Conservation (phyloP, 2,888 invertebrate species). For the Scaeva pyrastri region DNA sequence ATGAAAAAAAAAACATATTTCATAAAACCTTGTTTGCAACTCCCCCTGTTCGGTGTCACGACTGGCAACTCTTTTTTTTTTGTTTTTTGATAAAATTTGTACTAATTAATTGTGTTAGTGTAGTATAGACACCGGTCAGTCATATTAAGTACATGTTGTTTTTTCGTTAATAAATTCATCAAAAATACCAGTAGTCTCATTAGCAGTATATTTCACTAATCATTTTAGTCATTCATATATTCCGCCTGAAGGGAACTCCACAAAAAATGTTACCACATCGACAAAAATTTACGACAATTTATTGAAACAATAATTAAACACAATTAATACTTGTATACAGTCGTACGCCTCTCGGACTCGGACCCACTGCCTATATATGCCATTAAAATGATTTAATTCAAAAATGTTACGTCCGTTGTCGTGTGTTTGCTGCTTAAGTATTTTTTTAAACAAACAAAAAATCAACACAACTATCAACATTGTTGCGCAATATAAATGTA, state of each 20-base stretch:
- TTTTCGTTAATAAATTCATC: not conserved
- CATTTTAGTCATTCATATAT: not conserved
- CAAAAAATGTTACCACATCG: constrained; percentile 1
- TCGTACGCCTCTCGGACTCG: too few species aligned
- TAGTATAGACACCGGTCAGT: not conserved
- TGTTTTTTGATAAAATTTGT: not conserved
- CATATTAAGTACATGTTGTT: not conserved
- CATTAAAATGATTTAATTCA: too few species aligned
- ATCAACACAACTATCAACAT: constrained; percentile 31
- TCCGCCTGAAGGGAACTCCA: not conserved
- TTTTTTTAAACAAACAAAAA: too few species aligned
- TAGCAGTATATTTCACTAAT: constrained; percentile 9
- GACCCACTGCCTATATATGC: too few species aligned
- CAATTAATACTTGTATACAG: constrained; percentile 19
- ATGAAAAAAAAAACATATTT: not conserved
- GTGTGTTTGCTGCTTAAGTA: too few species aligned
- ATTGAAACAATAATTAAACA: constrained; percentile 35
- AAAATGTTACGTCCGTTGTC: too few species aligned
- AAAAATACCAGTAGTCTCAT: constrained; percentile 12
- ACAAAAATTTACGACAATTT: not conserved
- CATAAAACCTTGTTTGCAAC: not conserved
- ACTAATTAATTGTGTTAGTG: constrained; percentile 3
- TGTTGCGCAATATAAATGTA: constrained; percentile 49
- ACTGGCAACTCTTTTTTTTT: not conserved
- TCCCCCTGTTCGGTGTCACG: not conserved